These are phyloP conservation scores for Scaptomyza graminum DNA, from an alignment of 1,140 invertebrate species.

Conservation along the genomic window DNA sequence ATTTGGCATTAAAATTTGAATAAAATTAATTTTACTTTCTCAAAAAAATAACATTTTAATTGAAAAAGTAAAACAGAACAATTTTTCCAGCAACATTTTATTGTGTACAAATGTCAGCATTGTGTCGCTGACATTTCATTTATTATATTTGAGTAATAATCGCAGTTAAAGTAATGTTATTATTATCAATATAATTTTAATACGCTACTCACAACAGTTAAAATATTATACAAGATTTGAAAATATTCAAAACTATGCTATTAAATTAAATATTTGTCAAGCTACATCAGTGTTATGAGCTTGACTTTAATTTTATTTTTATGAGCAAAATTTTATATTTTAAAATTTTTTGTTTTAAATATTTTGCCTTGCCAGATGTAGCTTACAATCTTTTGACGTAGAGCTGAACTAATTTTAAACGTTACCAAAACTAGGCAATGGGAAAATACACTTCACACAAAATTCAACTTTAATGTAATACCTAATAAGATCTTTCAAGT, in stretches of 20 bases:
- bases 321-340: no score
- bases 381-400: neutral
- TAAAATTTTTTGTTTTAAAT: no score
- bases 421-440: neutral
- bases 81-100: slow-evolving; percentile 22
- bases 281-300: no score
- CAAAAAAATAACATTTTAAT: slow-evolving; percentile 2
- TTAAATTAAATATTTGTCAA: no score
- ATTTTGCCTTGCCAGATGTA: no score
- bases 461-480: neutral
- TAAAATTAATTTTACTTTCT: slow-evolving; percentile 38
- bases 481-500: neutral
- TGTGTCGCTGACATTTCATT: slow-evolving; percentile 51
- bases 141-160: slow-evolving; percentile 28
- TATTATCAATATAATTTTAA: no score
- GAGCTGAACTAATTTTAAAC: neutral
- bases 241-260: no score
- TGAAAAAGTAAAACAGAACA: no score
- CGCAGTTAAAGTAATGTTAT: slow-evolving; percentile 10
- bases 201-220: no score
- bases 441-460: neutral
- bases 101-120: slow-evolving; percentile 46
- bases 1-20: slow-evolving; percentile 33
- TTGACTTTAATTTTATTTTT: no score
- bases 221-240: no score